Evolutionary conservation across 2,797 vertebrate genomes (phyloP).

Genomic region (Threskiornis aethiopicus): DNA sequence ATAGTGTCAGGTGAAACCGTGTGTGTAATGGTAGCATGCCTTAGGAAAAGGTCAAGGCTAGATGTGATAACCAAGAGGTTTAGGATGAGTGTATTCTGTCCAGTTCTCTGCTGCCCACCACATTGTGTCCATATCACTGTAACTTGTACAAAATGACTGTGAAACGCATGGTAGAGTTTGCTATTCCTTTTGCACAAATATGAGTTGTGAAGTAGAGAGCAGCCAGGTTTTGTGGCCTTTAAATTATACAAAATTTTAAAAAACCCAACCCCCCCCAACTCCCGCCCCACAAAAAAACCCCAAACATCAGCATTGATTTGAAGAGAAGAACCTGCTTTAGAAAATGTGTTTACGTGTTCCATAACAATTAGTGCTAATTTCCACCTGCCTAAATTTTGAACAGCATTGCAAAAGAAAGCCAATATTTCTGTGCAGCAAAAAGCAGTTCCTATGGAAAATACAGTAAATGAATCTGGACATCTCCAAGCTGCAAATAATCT

Average conservation of each 20-base stretch:
- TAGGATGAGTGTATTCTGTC: neutral
- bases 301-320: neutral
- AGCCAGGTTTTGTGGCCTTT: neutral
- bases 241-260: neutral
- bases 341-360: neutral
- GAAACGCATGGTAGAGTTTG: neutral
- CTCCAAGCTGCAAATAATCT: neutral
- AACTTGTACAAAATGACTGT: neutral
- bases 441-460: neutral
- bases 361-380: neutral
- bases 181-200: neutral
- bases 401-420: neutral
- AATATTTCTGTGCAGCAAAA: slow-evolving; percentile 13
- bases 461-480: neutral
- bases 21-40: neutral
- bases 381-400: neutral
- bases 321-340: slow-evolving; percentile 67
- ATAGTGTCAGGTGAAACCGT: neutral
- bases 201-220: neutral
- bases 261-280: neutral
- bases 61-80: neutral
- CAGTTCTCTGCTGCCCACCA: slow-evolving; percentile 22
- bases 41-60: neutral
- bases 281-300: fast-evolving
- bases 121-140: neutral